phyloP scores from a whole-genome alignment of 2,888 invertebrate species.

The Amblyjoppa fuscipennis region DNA sequence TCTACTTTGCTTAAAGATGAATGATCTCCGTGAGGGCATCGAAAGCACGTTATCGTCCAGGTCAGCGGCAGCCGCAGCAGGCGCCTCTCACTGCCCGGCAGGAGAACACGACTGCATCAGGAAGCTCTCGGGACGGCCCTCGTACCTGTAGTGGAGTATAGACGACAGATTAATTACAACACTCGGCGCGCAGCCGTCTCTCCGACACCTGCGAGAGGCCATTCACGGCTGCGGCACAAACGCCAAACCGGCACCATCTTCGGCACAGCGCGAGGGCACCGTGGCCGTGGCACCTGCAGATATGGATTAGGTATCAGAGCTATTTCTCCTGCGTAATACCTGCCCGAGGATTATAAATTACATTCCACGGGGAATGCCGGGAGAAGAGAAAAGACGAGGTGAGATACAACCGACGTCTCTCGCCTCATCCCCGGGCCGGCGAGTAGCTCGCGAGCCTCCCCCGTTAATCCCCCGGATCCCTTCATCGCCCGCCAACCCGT shows the following conservation, averaged over 20 bases:
- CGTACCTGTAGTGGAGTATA: constrained; percentile 24
- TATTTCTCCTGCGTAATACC: constrained; percentile 61
- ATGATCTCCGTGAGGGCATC: constrained; percentile 39
- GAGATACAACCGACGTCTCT: constrained; percentile 28
- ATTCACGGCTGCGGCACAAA: constrained; percentile 4
- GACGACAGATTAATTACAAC: constrained; percentile 67
- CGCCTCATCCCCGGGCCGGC: constrained; percentile 15
- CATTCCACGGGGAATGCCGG: constrained; percentile 18
- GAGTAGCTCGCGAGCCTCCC: constrained; percentile 19
- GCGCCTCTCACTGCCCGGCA: constrained; percentile 27
- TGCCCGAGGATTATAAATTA: constrained; percentile 65
- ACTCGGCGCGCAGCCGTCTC: constrained; percentile 65
- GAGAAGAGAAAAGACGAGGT: not conserved
- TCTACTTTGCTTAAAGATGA: constrained; percentile 23
- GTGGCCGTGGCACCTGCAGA: constrained; percentile 59
- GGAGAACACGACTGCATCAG: constrained; percentile 10
- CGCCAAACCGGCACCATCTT: not conserved
- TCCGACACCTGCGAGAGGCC: constrained; percentile 63
- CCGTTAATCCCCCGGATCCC: constrained; percentile 17
- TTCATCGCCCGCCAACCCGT: not conserved
- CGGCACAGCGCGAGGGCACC: not conserved
- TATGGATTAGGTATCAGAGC: constrained; percentile 66
- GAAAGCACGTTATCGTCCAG: constrained; percentile 57
- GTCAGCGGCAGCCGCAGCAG: constrained; percentile 41
- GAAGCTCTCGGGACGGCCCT: constrained; percentile 7